Evolutionary conservation across 2,797 vertebrate species (phyloP).

Genomic region (Gymnothorax reevesii): DNA sequence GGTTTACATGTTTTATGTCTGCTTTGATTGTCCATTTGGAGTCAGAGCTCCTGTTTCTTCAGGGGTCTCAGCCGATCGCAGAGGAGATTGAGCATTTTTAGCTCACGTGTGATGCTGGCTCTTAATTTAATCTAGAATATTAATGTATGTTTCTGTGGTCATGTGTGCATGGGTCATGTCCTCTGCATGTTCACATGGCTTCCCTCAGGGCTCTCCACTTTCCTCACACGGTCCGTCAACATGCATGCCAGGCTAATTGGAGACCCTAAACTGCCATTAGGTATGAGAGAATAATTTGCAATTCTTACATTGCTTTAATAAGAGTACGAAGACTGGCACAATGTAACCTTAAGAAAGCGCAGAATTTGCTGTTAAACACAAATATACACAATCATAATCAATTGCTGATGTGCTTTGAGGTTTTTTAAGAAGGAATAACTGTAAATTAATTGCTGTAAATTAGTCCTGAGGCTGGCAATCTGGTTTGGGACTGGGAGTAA

Average conservation of each 20-base stretch:
- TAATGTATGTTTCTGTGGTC: neutral
- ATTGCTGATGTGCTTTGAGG: neutral
- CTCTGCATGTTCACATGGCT: too few species aligned
- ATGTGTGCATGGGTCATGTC: neutral
- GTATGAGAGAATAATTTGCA: too few species aligned
- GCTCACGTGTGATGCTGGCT: neutral
- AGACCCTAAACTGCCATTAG: too few species aligned
- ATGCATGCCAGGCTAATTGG: too few species aligned
- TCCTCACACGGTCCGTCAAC: too few species aligned
- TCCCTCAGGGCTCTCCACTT: too few species aligned
- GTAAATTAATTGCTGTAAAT: neutral
- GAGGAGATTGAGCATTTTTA: neutral
- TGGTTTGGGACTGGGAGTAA: neutral
- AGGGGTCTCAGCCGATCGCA: neutral
- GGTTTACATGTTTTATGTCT: neutral
- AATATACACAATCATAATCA: too few species aligned
- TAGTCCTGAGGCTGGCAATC: neutral
- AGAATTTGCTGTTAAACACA: too few species aligned
- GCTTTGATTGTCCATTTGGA: neutral
- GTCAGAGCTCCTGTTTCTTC: neutral
- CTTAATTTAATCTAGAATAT: neutral
- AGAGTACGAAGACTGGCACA: too few species aligned
- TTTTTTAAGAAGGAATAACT: neutral
- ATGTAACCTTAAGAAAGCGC: too few species aligned
- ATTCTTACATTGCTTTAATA: too few species aligned